Conservation (phyloP, 2,113 vertebrate species). For the Neofelis nebulosa region DNA sequence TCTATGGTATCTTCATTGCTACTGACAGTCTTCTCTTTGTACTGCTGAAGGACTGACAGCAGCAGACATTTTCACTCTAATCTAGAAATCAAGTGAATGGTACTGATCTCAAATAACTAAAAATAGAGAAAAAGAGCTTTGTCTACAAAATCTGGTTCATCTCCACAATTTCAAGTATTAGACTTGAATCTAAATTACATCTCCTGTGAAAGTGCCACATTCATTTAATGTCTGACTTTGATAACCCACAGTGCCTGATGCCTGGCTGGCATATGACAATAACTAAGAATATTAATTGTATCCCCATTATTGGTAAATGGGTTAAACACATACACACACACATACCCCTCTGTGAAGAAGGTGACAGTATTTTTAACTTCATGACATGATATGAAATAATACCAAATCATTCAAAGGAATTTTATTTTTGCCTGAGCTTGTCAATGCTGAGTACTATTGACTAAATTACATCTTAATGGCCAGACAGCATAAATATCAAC, state of each 20-base stretch:
- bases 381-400: background rate
- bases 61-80: background rate
- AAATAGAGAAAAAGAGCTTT: background rate
- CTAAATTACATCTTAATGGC: background rate
- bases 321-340: background rate
- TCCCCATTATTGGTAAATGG: background rate
- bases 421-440: background rate
- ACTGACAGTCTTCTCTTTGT: background rate
- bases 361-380: background rate
- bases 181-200: background rate
- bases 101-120: conserved; percentile 19
- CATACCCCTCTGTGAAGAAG: background rate
- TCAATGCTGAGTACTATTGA: background rate
- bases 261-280: background rate
- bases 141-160: conserved; percentile 13
- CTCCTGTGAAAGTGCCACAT: background rate
- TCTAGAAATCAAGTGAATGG: background rate
- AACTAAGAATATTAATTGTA: background rate
- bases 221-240: background rate
- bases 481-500: background rate
- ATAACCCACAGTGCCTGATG: background rate
- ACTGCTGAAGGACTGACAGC: background rate
- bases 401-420: background rate
- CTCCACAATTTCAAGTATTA: background rate
- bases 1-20: background rate